Evolutionary conservation across 2,113 vertebrate species (phyloP), one percentile per base, ranked within the genome.

Genomic region (Cavia porcellus): DNA sequence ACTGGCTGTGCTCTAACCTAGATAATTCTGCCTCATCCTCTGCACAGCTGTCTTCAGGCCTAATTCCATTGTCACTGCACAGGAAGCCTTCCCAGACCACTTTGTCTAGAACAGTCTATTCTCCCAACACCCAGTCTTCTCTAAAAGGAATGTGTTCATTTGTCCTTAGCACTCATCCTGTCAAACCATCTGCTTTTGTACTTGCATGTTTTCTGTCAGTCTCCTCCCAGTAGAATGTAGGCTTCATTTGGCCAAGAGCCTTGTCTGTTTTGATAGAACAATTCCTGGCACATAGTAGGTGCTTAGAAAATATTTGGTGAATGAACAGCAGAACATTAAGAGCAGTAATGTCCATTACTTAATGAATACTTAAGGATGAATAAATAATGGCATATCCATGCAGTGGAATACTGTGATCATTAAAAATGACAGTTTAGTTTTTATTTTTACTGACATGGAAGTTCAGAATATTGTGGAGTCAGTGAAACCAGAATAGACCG

Each of bases 241-340:
- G 24, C 10, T 55, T 81, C 79, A 74, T 90, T 80, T 92, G 62
- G 12, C 68, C n/a, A 77, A 32, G 7, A 50, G 70, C n/a, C 42
- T 87, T 74, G 61, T 89, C 57, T 87, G 0, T 61, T 12, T 64
- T 61, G 42, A 61, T 52, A 72, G 45, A 95, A 85, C 25, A 90
- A 19, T 55, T 74, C 45, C 42, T 87, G 59, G n/a, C 32, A 50
- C 2, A 1, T 89, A 66, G 11, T 32, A 77, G 59, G 64, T 81
- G 20, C 79, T 92, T n/a, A 70, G 80, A 86, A 57, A 92, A 95
- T 94, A 92, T 61, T 82, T 89, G 50, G 17, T 90, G 55, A 77
- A 50, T 38, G 45, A 74, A 77, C 59, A 89, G 57, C 47, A 82
- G 75, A 91, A 86, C 59, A 91, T 66, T 59, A 61, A 19, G 75